Conservation (phyloP, 2,888 invertebrate genomes). For the Spilosoma lubricipeda region DNA sequence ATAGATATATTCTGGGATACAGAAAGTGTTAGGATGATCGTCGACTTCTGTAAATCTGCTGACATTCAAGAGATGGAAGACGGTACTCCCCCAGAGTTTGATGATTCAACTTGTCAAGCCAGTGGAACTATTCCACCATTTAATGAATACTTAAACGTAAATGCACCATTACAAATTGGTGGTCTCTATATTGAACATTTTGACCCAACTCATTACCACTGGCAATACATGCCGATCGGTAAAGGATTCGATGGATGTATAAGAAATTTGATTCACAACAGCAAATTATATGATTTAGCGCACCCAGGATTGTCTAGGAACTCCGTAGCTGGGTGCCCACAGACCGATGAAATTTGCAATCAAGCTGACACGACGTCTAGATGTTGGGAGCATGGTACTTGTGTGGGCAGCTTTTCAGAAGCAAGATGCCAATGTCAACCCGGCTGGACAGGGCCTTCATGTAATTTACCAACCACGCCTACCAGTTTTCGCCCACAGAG, state of each 20-base stretch:
- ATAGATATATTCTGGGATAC: constrained; percentile 98
- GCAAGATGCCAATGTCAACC: constrained; percentile 97
- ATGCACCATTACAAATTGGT: constrained; percentile 97
- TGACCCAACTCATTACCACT: constrained; percentile 94
- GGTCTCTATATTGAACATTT: constrained; percentile 96
- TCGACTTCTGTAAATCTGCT: constrained; percentile 97
- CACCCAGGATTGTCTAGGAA: constrained; percentile 95
- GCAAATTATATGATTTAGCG: constrained; percentile 97
- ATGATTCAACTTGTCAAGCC: constrained; percentile 96
- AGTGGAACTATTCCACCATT: constrained; percentile 96
- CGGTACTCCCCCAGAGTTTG: constrained; percentile 95
- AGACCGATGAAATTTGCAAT: constrained; percentile 96
- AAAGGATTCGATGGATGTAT: constrained; percentile 98
- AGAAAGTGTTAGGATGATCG: constrained; percentile 96
- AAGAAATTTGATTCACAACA: constrained; percentile 97
- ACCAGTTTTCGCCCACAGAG: constrained; percentile 97
- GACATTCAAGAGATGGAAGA: constrained; percentile 96
- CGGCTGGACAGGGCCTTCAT: constrained; percentile 97
- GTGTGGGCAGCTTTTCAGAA: constrained; percentile 95
- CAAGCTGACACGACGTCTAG: constrained; percentile 94
- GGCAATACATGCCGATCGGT: constrained; percentile 96
- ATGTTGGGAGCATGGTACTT: constrained; percentile 98
- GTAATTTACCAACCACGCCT: constrained; percentile 94
- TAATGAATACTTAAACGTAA: constrained; percentile 98
- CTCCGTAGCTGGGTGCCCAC: constrained; percentile 96